phyloP scores from a whole-genome alignment of 2,888 invertebrate species.

The Catocala nupta region DNA sequence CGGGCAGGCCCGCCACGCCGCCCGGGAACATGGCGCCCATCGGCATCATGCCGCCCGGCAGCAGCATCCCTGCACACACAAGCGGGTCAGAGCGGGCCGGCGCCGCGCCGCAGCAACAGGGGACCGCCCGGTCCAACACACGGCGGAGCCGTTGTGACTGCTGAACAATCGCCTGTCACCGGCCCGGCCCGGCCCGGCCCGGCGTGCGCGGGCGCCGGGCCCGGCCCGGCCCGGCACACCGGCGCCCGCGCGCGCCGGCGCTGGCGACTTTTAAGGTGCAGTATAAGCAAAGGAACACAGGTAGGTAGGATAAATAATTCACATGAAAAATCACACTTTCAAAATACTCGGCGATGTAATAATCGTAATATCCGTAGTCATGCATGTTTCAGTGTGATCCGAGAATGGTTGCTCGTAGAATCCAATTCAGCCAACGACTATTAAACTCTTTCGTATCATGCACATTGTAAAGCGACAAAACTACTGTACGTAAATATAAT shows the following conservation, averaged over 20 bases:
- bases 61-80: slow-evolving; percentile 81
- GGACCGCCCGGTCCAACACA: slow-evolving; percentile 75
- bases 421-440: slow-evolving; percentile 76
- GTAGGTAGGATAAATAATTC: slow-evolving; percentile 82
- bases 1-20: slow-evolving; percentile 81
- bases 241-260: neutral
- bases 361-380: slow-evolving; percentile 69
- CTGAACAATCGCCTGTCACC: slow-evolving; percentile 75
- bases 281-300: slow-evolving; percentile 81
- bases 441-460: slow-evolving; percentile 74
- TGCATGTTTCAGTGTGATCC: slow-evolving; percentile 77
- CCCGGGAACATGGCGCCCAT: slow-evolving; percentile 86
- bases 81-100: slow-evolving; percentile 35
- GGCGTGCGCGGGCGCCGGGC: slow-evolving; percentile 35
- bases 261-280: slow-evolving; percentile 68
- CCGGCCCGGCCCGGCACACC: slow-evolving; percentile 11
- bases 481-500: slow-evolving; percentile 86
- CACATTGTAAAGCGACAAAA: slow-evolving; percentile 86
- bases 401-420: slow-evolving; percentile 64
- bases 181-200: neutral
- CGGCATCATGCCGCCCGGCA: slow-evolving; percentile 72
- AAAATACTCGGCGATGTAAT: slow-evolving; percentile 76
- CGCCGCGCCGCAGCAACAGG: slow-evolving; percentile 58
- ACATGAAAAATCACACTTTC: slow-evolving; percentile 84
- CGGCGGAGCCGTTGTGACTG: slow-evolving; percentile 77